Evolutionary conservation across 2,113 vertebrate species (phyloP).

Genomic region (Dipodomys merriami): DNA sequence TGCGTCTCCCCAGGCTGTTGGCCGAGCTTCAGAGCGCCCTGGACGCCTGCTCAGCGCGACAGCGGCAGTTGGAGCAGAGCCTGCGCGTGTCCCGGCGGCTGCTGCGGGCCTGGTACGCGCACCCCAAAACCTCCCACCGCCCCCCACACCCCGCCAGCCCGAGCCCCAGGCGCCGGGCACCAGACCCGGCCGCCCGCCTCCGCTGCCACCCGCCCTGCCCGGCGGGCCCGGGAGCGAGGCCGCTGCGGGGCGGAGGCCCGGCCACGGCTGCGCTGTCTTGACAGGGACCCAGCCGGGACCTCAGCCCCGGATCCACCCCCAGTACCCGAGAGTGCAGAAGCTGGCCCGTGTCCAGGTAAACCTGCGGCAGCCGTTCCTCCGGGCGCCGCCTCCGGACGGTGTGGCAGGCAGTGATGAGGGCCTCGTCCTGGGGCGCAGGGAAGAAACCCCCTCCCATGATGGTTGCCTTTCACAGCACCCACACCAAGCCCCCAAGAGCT

Average conservation of each 20-base stretch:
- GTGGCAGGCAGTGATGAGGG: background rate
- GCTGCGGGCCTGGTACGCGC: slow-evolving; percentile 68
- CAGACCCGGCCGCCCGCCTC: background rate
- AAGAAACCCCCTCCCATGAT: accelerated
- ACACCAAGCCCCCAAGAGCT: slow-evolving; percentile 82
- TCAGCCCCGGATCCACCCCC: background rate
- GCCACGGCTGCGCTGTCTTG: background rate
- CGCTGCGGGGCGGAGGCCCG: background rate
- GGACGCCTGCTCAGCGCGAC: slow-evolving; percentile 67
- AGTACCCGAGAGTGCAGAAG: background rate
- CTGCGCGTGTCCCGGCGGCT: slow-evolving; percentile 62
- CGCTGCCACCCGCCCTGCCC: background rate
- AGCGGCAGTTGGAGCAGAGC: slow-evolving; percentile 64
- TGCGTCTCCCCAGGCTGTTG: slow-evolving; percentile 56
- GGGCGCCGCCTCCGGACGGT: background rate
- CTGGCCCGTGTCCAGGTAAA: slow-evolving; percentile 58
- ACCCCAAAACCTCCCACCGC: background rate
- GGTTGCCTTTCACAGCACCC: slow-evolving; percentile 67
- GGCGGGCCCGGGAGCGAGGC: background rate
- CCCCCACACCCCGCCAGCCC: too few species aligned
- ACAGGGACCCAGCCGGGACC: slow-evolving; percentile 57
- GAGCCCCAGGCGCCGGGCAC: background rate
- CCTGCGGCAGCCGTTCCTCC: background rate
- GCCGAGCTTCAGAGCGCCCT: slow-evolving; percentile 70
- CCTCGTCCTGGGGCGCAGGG: background rate